phyloP scores from a whole-genome alignment of 2,888 invertebrate species.

The Acanthosepion pharaonis region DNA sequence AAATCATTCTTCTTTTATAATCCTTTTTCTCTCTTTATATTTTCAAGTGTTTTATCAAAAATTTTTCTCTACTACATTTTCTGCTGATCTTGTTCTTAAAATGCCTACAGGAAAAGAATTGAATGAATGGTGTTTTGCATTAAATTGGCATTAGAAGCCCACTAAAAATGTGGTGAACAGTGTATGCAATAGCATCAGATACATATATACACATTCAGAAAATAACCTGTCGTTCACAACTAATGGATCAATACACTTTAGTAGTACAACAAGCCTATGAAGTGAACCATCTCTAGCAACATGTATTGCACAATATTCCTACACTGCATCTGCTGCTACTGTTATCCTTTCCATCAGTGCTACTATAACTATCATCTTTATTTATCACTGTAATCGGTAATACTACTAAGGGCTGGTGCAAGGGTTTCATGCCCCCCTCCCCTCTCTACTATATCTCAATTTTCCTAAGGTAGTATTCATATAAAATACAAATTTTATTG shows the following conservation, averaged over 20 bases:
- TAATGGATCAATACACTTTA: slow-evolving; percentile 20
- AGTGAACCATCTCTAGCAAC: not conserved
- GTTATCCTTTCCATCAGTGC: not conserved
- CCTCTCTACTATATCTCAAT: too few relatives aligned
- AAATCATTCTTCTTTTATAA: not conserved
- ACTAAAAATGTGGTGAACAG: not conserved
- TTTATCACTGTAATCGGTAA: not conserved
- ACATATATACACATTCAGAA: slow-evolving; percentile 2
- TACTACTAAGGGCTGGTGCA: not conserved
- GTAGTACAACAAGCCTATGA: not conserved
- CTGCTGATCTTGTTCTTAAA: not conserved
- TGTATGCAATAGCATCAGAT: not conserved
- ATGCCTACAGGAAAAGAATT: not conserved
- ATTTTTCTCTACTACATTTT: not conserved
- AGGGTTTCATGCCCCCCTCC: too few relatives aligned
- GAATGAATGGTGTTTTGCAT: not conserved
- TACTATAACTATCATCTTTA: not conserved
- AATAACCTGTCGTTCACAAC: not conserved
- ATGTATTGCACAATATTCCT: slow-evolving; percentile 33
- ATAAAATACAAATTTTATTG: too few relatives aligned
- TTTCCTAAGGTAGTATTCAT: too few relatives aligned
- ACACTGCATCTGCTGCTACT: not conserved
- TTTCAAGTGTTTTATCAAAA: not conserved
- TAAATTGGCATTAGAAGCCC: not conserved
- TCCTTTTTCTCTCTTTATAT: not conserved